These are phyloP conservation scores for Silurus lanzhouensis DNA, from an alignment of 2,797 vertebrate genomes.

Conservation along the genomic window DNA sequence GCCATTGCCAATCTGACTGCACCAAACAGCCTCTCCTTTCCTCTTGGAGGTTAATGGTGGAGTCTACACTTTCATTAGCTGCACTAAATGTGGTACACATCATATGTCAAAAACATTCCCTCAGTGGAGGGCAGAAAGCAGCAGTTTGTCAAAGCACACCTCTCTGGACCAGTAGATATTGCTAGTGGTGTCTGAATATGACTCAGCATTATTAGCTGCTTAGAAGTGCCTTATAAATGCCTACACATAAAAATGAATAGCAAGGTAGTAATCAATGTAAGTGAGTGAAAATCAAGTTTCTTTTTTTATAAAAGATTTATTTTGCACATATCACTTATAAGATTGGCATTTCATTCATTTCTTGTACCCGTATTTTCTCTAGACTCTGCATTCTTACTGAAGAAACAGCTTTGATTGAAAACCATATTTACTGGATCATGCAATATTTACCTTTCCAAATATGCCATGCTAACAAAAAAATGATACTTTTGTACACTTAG, in stretches of 20 bases:
- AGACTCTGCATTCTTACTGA: slow-evolving; percentile 69
- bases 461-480: slow-evolving; percentile 73
- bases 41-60: slow-evolving; percentile 88
- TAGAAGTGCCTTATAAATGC: slow-evolving; percentile 32
- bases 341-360: slow-evolving; percentile 66
- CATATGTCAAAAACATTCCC: slow-evolving; percentile 75
- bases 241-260: neutral
- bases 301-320: neutral
- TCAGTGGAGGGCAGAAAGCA: slow-evolving; percentile 65
- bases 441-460: slow-evolving; percentile 72
- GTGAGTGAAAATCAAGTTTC: neutral
- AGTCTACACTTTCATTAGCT: slow-evolving; percentile 80
- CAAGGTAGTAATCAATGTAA: neutral
- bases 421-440: slow-evolving; percentile 60
- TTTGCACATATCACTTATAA: slow-evolving; percentile 63
- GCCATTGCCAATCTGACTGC: slow-evolving; percentile 83
- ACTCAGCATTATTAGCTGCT: slow-evolving; percentile 16
- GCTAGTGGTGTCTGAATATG: slow-evolving; percentile 14
- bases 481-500: slow-evolving; percentile 72
- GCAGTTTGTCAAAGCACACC: slow-evolving; percentile 15
- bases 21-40: slow-evolving; percentile 75
- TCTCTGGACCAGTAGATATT: slow-evolving; percentile 50
- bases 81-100: slow-evolving; percentile 75
- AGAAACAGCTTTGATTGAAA: slow-evolving; percentile 59
- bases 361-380: slow-evolving; percentile 65